Conservation (phyloP, 2,113 vertebrate genomes). For the Gulo gulo region DNA sequence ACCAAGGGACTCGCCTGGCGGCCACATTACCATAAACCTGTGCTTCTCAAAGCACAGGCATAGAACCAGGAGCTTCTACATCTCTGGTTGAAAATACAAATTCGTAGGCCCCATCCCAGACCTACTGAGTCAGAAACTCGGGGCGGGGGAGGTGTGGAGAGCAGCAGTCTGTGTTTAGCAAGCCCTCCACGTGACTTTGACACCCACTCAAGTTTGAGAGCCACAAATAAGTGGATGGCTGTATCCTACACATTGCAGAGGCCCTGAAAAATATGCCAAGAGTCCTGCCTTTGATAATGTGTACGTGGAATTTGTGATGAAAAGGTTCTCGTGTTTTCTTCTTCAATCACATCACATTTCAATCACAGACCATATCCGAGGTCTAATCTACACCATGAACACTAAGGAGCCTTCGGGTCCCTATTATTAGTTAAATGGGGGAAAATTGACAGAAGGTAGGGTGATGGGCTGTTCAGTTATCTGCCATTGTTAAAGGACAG, state of each 20-base stretch:
- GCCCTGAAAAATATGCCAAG: background rate
- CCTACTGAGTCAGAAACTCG: background rate
- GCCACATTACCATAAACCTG: background rate
- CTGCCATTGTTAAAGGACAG: background rate
- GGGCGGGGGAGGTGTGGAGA: background rate
- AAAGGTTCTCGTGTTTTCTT: constrained; percentile 7
- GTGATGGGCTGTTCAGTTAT: background rate
- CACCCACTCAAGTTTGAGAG: background rate
- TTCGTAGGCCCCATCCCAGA: background rate
- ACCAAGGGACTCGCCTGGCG: background rate
- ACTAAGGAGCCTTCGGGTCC: background rate
- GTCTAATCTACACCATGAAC: background rate
- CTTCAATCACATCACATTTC: constrained; percentile 20
- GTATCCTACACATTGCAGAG: background rate
- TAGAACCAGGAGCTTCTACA: background rate
- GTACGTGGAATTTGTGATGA: background rate
- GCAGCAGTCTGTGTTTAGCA: background rate
- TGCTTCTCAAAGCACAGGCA: background rate
- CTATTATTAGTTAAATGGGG: constrained; percentile 9
- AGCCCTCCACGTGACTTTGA: background rate
- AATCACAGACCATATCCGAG: background rate
- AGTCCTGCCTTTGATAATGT: background rate
- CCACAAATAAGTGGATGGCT: background rate
- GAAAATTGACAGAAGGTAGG: background rate
- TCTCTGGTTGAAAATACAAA: background rate